Conservation (phyloP, 2,113 vertebrate species). For the Eulemur macaco region DNA sequence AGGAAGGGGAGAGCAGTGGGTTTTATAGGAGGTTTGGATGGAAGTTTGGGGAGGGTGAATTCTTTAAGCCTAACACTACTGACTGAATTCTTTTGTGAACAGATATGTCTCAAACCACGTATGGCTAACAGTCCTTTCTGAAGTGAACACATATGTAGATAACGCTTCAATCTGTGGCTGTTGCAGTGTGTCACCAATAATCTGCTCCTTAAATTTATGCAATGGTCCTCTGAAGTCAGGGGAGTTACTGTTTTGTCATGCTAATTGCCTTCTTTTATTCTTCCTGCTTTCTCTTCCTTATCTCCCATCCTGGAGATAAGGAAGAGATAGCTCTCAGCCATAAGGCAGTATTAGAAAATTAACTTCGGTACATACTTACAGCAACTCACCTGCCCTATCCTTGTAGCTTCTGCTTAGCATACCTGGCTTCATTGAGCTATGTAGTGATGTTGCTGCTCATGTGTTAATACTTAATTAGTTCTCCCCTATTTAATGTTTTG, state of each 20-base stretch:
- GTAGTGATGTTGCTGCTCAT: rapidly evolving
- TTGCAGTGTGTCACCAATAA: not conserved
- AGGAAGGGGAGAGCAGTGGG: too few relatives aligned
- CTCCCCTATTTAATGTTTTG: not conserved
- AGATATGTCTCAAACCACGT: not conserved
- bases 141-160: not conserved
- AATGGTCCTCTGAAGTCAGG: not conserved
- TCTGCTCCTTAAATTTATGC: not conserved
- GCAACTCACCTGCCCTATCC: not conserved
- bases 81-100: not conserved
- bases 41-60: too few relatives aligned
- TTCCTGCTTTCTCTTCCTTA: not conserved
- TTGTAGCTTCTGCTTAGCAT: not conserved
- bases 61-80: not conserved
- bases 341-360: not conserved
- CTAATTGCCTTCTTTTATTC: not conserved
- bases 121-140: not conserved
- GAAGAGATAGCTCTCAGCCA: not conserved
- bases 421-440: not conserved
- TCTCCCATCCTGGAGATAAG: not conserved
- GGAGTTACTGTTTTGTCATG: not conserved
- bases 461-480: not conserved
- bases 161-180: not conserved
- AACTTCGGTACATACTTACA: not conserved
- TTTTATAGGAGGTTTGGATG: too few relatives aligned